Evolutionary conservation across 2,888 invertebrate genomes (phyloP), one percentile per base, ranked within the genome.

Genomic region (Phortica okadai): DNA sequence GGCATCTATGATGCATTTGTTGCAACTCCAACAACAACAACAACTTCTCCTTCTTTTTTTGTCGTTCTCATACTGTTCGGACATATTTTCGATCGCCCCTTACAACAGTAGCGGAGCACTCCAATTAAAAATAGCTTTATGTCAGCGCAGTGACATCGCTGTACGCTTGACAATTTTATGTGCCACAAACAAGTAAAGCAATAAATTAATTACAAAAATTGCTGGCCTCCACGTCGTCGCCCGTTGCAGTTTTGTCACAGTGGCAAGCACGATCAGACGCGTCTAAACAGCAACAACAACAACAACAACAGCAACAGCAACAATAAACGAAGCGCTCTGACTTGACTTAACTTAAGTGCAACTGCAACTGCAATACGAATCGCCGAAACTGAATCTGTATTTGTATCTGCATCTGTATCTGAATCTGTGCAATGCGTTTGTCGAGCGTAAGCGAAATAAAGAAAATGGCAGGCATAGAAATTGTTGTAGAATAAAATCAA

Each of bases 191-290:
- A 70, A 70, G 70, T 70, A 75, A 69, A 78, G 88, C 85, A 84
- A 85, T 85, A 85, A 87, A 85, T 85, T 85, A 85, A 85, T 85
- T 87, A 87, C 88, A 86, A 83, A 33, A 82, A 86, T 81, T 81
- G 82, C 79, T 50, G 41, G 7, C 21, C 7, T 8, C 16, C 10
- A 7, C 7, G 59, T n/a, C 21, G 66, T 41, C 41, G 42, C 42
- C 59, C 14, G 11, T 41, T 41, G 41, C 66, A 33, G 10, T 33
- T 10, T 25, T 66, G 42, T 54, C 33, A 10, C 7, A 11, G 69
- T 10, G n/a, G n/a, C 33, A 10, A 11, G 16, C 8, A 8, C 25
- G 16, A n/a, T 8, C 33, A 33, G 33, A 33, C 33, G 33, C 33
- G 33, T 33, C 33, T 33, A 33, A 67, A n/a, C 6, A 2, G 44